Percentiles rank a stretch among this genome's conserved stretches.
phyloP scores from a whole-genome alignment of 2,888 invertebrate genomes.

The Nomada goodeniana region DNA sequence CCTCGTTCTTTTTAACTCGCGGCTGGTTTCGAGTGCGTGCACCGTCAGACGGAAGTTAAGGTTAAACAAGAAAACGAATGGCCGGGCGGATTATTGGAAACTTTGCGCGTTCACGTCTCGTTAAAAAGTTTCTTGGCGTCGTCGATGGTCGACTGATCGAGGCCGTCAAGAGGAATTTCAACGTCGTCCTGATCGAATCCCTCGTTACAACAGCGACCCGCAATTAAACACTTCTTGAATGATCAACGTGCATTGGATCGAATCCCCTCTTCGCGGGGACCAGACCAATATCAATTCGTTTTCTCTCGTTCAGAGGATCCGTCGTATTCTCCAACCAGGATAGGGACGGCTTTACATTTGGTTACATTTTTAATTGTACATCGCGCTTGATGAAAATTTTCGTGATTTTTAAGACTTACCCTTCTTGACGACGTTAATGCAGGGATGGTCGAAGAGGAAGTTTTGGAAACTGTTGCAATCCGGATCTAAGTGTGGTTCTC shows the following conservation, averaged over 20 bases:
- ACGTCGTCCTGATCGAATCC: slow-evolving; percentile 20
- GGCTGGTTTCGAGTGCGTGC: slow-evolving; percentile 23
- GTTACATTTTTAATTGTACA: neutral
- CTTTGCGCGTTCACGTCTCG: slow-evolving; percentile 58
- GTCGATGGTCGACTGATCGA: slow-evolving; percentile 49
- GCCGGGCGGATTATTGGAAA: slow-evolving; percentile 55
- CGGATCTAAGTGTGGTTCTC: slow-evolving; percentile 95
- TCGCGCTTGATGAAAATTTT: neutral
- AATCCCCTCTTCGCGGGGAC: slow-evolving; percentile 19
- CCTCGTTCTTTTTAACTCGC: slow-evolving; percentile 13
- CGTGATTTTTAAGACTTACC: slow-evolving; percentile 86
- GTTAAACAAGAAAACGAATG: slow-evolving; percentile 59
- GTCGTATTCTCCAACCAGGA: neutral
- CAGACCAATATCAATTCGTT: slow-evolving; percentile 50
- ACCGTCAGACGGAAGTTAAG: slow-evolving; percentile 34
- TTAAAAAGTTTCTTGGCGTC: slow-evolving; percentile 63
- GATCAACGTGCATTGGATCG: slow-evolving; percentile 44
- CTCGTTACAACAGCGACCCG: slow-evolving; percentile 38
- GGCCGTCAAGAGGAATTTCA: slow-evolving; percentile 63
- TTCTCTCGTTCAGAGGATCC: slow-evolving; percentile 12
- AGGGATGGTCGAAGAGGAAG: slow-evolving; percentile 97
- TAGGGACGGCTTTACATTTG: neutral
- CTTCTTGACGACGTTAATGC: slow-evolving; percentile 95
- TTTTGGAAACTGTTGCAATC: slow-evolving; percentile 97
- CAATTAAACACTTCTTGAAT: slow-evolving; percentile 48